Conservation (phyloP, 2,888 invertebrate species). For the Meteorus cinctellus region DNA sequence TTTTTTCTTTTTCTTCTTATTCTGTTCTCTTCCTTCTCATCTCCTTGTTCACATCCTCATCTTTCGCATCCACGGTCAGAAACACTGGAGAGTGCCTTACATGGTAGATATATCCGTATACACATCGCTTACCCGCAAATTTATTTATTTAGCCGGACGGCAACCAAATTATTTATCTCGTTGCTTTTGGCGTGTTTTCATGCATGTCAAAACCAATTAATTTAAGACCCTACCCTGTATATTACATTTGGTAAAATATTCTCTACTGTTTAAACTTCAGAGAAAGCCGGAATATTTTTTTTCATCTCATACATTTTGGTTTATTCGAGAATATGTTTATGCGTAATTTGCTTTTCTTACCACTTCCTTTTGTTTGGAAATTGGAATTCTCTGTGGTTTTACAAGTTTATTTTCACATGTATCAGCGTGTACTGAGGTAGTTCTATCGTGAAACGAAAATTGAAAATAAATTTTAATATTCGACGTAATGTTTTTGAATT, state of each 20-base stretch:
- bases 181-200: conserved; percentile 20
- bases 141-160: conserved; percentile 37
- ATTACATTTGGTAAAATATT: neutral
- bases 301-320: neutral
- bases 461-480: no score
- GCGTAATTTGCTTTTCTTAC: neutral
- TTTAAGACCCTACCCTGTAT: neutral
- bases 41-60: neutral
- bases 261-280: neutral
- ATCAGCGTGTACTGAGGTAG: neutral
- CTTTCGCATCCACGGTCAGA: conserved; percentile 31
- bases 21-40: conserved; percentile 17
- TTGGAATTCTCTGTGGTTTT: neutral
- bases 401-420: neutral
- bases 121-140: conserved; percentile 31
- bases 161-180: conserved; percentile 43
- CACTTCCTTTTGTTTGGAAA: neutral
- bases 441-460: no score
- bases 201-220: conserved; percentile 19
- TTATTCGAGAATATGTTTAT: neutral
- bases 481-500: no score
- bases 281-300: neutral
- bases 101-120: conserved; percentile 28
- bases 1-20: neutral
- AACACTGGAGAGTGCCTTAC: conserved; percentile 29